Base-by-base conservation (phyloP, 2,888 invertebrate genomes). In the Cancer borealis region DNA sequence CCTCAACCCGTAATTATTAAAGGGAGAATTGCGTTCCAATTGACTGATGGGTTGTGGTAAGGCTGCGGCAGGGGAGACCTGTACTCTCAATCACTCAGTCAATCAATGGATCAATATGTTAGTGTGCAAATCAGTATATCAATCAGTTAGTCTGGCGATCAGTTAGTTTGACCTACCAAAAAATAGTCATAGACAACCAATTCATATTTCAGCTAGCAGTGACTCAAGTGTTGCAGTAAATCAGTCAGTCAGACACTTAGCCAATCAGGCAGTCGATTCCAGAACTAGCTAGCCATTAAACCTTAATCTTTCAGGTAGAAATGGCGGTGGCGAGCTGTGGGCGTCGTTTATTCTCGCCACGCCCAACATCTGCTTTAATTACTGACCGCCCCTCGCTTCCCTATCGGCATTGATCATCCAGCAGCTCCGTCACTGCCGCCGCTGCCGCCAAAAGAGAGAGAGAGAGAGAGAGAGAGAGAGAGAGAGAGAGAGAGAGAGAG, bases 341-440 rank as follows among this genome's bases (percentile, higher is more conserved):
- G 10, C 49, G 49, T 10, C 49, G 49, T 49, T 49, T 39, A 49
- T 10, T 17, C 17, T n/a, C 66, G 66, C 66, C 66, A 66, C 66
- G 66, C 66, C 66, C 66, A 66, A n/a, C 66, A 14, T 66, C 66
- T n/a, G 66, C 66, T 66, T 66, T 66, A 66, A 66, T 66, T 66
- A 66, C 66, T n/a, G 66, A 49, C 66, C 17, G 66, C 66, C 17
- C 66, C 66, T 66, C 66, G 12, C 21, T 66, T 4, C 66, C 17
- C 66, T 14, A 66, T 66, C 4, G 66, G 66, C 66, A 66, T 66
- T 66, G 66, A 66, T 66, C 66, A 66, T 12, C 21, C 66, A 3
- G 49, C 66, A 66, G 66, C 66, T 17, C 66, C 17, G 10, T 49
- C 49, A 49, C 49, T 12, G 12, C 49, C 3, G 12, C 49, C 12